phyloP scores from a whole-genome alignment of 2,888 invertebrate species.

The Cataglyphis albicans region DNA sequence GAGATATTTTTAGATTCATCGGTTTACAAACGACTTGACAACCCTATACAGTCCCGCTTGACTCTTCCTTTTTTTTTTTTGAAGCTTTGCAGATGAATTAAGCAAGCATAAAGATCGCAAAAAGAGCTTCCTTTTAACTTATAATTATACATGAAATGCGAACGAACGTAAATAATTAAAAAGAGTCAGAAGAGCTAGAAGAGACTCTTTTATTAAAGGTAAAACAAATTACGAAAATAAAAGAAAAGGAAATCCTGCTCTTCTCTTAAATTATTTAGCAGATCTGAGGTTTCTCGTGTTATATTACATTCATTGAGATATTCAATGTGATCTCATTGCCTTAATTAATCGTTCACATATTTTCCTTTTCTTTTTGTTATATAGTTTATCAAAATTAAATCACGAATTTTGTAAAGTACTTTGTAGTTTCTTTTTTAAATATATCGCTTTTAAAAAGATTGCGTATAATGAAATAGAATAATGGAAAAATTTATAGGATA shows the following conservation, averaged over 20 bases:
- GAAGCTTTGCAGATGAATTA: slow-evolving; percentile 20
- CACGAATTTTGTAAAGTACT: neutral
- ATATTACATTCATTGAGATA: neutral
- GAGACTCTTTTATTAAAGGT: slow-evolving; percentile 1
- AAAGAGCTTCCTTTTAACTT: slow-evolving; percentile 7
- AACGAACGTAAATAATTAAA: slow-evolving; percentile 4
- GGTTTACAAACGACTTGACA: slow-evolving; percentile 61
- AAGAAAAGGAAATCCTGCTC: neutral
- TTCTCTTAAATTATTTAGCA: neutral
- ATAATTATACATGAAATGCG: slow-evolving; percentile 26
- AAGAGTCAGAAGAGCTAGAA: neutral
- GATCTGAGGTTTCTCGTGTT: neutral
- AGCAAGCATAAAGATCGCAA: slow-evolving; percentile 15
- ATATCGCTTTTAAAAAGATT: neutral
- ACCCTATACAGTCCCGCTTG: neutral
- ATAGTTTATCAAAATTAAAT: slow-evolving; percentile 4
- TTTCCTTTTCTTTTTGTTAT: neutral
- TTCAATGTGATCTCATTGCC: neutral
- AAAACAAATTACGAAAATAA: slow-evolving; percentile 13
- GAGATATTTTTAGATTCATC: slow-evolving; percentile 71
- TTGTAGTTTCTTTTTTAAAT: neutral
- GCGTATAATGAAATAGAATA: neutral
- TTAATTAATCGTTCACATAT: neutral
- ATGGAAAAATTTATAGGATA: neutral
- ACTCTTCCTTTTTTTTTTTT: slow-evolving; percentile 37